Conservation (phyloP, 1,140 invertebrate species). For the Eciton burchellii region DNA sequence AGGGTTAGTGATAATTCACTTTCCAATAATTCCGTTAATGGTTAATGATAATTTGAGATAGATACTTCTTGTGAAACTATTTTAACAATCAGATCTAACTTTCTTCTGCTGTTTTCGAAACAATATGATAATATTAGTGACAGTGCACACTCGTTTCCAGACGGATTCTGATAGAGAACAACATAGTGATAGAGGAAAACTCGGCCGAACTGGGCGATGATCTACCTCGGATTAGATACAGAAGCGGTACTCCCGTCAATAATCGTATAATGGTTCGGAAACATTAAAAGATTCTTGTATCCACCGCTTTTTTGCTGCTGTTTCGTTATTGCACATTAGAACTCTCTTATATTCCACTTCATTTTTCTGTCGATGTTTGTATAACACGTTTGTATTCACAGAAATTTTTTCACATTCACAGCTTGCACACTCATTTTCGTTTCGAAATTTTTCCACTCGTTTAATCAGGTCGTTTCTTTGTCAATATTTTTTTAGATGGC, state of each 20-base stretch:
- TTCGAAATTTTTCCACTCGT: not conserved
- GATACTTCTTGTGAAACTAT: not conserved
- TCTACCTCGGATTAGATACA: conserved; percentile 80
- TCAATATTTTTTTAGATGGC: conserved; percentile 81
- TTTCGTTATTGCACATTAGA: not conserved
- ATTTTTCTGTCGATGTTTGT: not conserved
- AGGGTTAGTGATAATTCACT: too few relatives aligned
- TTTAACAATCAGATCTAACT: not conserved
- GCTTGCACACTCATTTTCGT: conserved; percentile 11
- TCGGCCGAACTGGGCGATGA: conserved; percentile 81
- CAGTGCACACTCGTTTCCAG: conserved; percentile 75
- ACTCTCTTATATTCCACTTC: not conserved
- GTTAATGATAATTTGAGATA: not conserved
- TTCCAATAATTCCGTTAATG: not conserved
- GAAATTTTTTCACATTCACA: not conserved
- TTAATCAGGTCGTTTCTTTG: conserved; percentile 18
- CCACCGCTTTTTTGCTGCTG: conserved; percentile 47
- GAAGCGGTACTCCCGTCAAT: conserved; percentile 76
- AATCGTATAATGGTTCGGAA: conserved; percentile 84
- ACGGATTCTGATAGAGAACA: conserved; percentile 81
- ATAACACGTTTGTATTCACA: not conserved
- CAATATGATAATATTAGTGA: conserved; percentile 14
- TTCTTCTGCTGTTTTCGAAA: not conserved
- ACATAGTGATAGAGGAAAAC: conserved; percentile 82
- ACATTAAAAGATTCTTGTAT: conserved; percentile 61